A percentile compares a stretch with the other conserved stretches of the same genome.
Evolutionary conservation across 1,140 invertebrate species (phyloP).

Genomic region (Thaumetopoea pityocampa): DNA sequence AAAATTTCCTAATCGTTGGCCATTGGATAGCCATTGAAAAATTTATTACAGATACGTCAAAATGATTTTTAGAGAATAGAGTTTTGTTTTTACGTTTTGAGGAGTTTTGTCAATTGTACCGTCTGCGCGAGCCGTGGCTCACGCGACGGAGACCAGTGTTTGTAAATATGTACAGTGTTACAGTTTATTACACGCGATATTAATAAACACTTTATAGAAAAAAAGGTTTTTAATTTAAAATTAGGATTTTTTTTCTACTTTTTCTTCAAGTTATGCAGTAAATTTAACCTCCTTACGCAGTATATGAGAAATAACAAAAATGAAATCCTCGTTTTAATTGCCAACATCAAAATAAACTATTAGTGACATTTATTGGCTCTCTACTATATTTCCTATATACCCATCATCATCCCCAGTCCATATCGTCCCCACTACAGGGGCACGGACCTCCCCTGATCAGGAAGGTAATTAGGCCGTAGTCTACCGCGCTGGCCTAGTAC

Average conservation of each 20-base stretch:
- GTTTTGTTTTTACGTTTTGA: slow-evolving; percentile 26
- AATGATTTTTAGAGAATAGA: slow-evolving; percentile 19
- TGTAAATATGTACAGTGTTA: slow-evolving; percentile 60
- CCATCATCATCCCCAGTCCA: too few species aligned
- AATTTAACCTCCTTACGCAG: too few species aligned
- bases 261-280: too few species aligned
- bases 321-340: too few species aligned
- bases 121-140: background rate
- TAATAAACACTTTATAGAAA: slow-evolving; percentile 35
- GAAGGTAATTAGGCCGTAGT: too few species aligned
- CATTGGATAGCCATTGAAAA: background rate
- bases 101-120: slow-evolving; percentile 21
- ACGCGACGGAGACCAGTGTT: slow-evolving; percentile 21
- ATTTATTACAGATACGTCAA: slow-evolving; percentile 8
- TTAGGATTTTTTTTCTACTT: background rate
- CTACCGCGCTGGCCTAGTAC: too few species aligned
- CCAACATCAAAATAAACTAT: too few species aligned
- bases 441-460: too few species aligned
- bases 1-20: too few species aligned
- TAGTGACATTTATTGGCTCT: too few species aligned
- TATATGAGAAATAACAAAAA: background rate
- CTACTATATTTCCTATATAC: too few species aligned
- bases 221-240: background rate
- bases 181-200: slow-evolving; percentile 44
- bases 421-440: too few species aligned